Evolutionary conservation across 2,888 invertebrate genomes (phyloP).

Genomic region (Drosophila macrospina): DNA sequence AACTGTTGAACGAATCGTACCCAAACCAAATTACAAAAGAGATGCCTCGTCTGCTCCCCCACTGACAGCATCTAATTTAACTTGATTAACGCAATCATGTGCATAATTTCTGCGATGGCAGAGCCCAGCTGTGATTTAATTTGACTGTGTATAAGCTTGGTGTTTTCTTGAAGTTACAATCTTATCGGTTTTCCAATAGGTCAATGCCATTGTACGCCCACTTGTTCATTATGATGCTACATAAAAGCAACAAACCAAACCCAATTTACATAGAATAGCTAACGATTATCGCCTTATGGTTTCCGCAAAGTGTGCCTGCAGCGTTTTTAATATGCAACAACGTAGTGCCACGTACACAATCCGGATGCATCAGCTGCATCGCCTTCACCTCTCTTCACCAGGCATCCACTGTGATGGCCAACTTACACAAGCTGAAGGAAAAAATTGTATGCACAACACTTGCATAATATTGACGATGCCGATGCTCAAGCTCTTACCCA

Average conservation of each 20-base stretch:
- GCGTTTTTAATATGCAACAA: conserved; percentile 67
- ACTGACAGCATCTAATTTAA: conserved; percentile 53
- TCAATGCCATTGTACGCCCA: conserved; percentile 22
- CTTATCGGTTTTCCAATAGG: conserved; percentile 48
- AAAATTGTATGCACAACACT: conserved; percentile 52
- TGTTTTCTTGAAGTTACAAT: conserved; percentile 41
- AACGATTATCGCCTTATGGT: conserved; percentile 67
- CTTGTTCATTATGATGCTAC: conserved; percentile 20
- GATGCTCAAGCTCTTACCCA: conserved; percentile 38
- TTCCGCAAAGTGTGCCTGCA: conserved; percentile 57
- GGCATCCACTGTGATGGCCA: conserved; percentile 10
- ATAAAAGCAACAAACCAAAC: conserved; percentile 51
- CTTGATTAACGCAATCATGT: conserved; percentile 66
- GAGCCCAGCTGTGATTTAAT: conserved; percentile 34
- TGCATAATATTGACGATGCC: conserved; percentile 54
- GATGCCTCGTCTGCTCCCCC: conserved; percentile 34
- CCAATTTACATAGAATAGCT: conserved; percentile 74
- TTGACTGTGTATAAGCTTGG: conserved; percentile 2
- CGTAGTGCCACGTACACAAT: conserved; percentile 19
- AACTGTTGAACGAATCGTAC: conserved; percentile 10
- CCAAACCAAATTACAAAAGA: conserved; percentile 40
- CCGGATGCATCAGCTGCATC: conserved; percentile 30
- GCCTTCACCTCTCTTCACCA: background rate
- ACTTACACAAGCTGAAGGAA: conserved; percentile 22
- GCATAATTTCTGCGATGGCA: conserved; percentile 48